Percentiles rank a stretch among this genome's conserved stretches.
Evolutionary conservation across 2,797 vertebrate species (phyloP).

Genomic region (Sciurus carolinensis): DNA sequence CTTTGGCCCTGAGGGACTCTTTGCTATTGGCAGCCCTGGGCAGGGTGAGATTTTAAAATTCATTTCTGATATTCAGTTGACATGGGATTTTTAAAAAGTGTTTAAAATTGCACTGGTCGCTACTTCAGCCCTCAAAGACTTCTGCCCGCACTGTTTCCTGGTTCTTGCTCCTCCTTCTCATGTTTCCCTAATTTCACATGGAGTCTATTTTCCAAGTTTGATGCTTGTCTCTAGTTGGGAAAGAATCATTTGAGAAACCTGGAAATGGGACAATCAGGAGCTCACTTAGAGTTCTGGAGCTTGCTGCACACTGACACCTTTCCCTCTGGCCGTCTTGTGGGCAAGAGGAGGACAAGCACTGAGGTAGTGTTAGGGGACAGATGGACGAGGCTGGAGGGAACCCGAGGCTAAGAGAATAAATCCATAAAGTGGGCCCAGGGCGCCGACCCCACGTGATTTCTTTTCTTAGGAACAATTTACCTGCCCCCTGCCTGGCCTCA

Average conservation of each 20-base stretch:
- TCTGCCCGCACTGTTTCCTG: not conserved
- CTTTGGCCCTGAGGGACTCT: constrained; percentile 78
- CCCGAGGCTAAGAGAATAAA: too few relatives aligned
- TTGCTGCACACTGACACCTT: not conserved
- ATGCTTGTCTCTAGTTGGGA: not conserved
- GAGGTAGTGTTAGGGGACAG: too few relatives aligned
- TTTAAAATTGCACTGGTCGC: constrained; percentile 71
- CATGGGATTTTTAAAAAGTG: constrained; percentile 64
- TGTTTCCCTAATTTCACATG: not conserved
- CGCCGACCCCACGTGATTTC: too few relatives aligned
- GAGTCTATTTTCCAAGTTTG: not conserved
- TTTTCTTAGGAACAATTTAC: too few relatives aligned
- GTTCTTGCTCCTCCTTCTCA: not conserved
- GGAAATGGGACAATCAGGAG: not conserved
- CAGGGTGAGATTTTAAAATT: constrained; percentile 80
- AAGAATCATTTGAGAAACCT: not conserved
- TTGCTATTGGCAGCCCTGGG: constrained; percentile 77
- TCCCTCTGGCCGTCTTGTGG: accelerated
- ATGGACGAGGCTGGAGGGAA: too few relatives aligned
- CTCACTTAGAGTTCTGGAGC: accelerated
- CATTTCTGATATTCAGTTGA: constrained; percentile 78
- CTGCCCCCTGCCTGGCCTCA: too few relatives aligned
- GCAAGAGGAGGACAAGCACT: not conserved
- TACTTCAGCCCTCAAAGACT: constrained; percentile 65
- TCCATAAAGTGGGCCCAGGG: too few relatives aligned